A percentile compares a stretch with the other conserved stretches of the same genome.
Evolutionary conservation across 1,140 invertebrate species (phyloP).

Genomic region (Temnothorax nylanderi): DNA sequence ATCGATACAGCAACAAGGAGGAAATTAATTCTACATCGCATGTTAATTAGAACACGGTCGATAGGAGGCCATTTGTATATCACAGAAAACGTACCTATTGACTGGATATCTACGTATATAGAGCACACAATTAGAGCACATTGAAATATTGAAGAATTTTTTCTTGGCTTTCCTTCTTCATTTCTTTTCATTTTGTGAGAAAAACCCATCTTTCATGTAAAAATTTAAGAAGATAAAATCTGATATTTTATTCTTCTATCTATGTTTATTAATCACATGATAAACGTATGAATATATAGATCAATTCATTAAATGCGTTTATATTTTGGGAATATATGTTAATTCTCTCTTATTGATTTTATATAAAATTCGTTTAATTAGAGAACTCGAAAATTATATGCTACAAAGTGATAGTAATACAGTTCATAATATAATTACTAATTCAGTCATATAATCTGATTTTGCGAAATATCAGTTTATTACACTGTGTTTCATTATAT

Average conservation of each 20-base stretch:
- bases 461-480: conserved; percentile 10
- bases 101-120: not conserved
- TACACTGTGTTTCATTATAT: not conserved
- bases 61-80: not conserved
- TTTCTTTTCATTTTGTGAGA: not conserved
- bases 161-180: not conserved
- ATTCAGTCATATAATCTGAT: not conserved
- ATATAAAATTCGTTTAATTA: conserved; percentile 6
- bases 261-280: not conserved
- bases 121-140: not conserved
- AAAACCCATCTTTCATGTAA: not conserved
- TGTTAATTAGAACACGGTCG: conserved; percentile 30
- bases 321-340: not conserved
- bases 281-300: not conserved
- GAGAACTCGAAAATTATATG: not conserved
- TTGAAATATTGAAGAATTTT: not conserved
- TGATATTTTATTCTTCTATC: not conserved
- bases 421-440: not conserved
- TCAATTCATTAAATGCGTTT: not conserved
- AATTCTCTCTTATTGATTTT: not conserved
- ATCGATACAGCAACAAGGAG: conserved; percentile 18
- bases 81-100: not conserved
- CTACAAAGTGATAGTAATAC: not conserved
- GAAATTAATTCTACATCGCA: not conserved
- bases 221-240: not conserved